Percentiles rank a stretch among this genome's conserved stretches.
Evolutionary conservation across 2,888 invertebrate genomes (phyloP).

Genomic region (Dynastes hyllus): DNA sequence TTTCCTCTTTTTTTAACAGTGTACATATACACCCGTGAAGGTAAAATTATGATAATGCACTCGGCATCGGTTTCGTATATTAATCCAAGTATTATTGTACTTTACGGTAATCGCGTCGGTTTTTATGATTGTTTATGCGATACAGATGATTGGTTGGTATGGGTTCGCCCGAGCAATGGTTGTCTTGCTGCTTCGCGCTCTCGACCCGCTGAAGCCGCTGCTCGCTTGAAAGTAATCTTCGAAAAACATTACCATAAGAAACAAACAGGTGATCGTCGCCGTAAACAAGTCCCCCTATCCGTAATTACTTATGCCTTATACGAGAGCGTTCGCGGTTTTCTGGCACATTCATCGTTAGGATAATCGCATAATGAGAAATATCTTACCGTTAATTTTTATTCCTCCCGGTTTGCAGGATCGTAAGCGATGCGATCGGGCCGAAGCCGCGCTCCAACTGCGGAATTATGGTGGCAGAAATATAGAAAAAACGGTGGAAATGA

Average conservation of each 20-base stretch:
- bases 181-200: neutral
- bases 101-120: constrained; percentile 70
- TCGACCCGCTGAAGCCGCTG: constrained; percentile 6
- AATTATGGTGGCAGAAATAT: neutral
- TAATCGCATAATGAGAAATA: constrained; percentile 29
- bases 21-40: constrained; percentile 1
- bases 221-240: constrained; percentile 46
- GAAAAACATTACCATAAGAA: constrained; percentile 51
- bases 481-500: no score
- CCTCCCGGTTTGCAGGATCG: neutral
- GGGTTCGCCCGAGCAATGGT: constrained; percentile 21
- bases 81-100: constrained; percentile 70
- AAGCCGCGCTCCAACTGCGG: neutral
- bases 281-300: constrained; percentile 29
- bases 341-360: constrained; percentile 6
- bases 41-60: constrained; percentile 40
- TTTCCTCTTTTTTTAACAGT: constrained; percentile 25
- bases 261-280: constrained; percentile 48
- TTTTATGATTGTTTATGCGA: constrained; percentile 72
- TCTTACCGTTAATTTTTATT: constrained; percentile 27
- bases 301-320: constrained; percentile 21
- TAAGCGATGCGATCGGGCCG: neutral
- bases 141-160: constrained; percentile 72
- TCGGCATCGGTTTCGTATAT: constrained; percentile 59
- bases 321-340: constrained; percentile 19